Percentiles rank a stretch among this genome's conserved stretches.
Evolutionary conservation across 2,113 vertebrate species (phyloP).

Genomic region (Poecilia latipinna): DNA sequence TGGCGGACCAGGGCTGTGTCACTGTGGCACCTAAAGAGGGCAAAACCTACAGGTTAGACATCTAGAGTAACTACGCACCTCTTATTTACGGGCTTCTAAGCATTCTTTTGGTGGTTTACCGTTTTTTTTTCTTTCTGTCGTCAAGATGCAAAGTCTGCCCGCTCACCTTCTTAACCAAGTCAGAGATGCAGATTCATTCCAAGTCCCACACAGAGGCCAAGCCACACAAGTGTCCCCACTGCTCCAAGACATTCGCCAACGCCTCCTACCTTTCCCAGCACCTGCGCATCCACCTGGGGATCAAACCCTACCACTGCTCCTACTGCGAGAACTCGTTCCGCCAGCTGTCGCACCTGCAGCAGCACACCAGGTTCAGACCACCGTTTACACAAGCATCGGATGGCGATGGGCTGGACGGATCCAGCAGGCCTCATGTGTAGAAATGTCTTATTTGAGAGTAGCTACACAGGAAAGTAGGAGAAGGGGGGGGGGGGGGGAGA

Average conservation of each 20-base stretch:
- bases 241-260: slow-evolving; percentile 98
- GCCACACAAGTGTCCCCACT: slow-evolving; percentile 99
- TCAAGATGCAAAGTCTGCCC: slow-evolving; percentile 97
- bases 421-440: background rate
- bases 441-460: background rate
- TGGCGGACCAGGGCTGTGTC: slow-evolving; percentile 85
- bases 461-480: no score
- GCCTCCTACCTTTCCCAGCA: slow-evolving; percentile 98
- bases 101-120: background rate
- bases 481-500: no score
- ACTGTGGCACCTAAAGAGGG: slow-evolving; percentile 92
- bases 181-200: slow-evolving; percentile 99
- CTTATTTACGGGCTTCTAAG: background rate
- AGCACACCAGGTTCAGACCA: slow-evolving; percentile 91
- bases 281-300: slow-evolving; percentile 97
- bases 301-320: slow-evolving; percentile 98
- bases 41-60: slow-evolving; percentile 93
- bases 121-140: slow-evolving; percentile 2
- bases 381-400: no score
- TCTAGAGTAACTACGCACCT: background rate
- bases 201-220: slow-evolving; percentile 99
- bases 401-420: no score
- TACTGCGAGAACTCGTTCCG: slow-evolving; percentile 98
- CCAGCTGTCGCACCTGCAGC: slow-evolving; percentile 97
- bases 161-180: slow-evolving; percentile 97